Evolutionary conservation across 2,888 invertebrate species (phyloP).

Genomic region (Euproctis similis): DNA sequence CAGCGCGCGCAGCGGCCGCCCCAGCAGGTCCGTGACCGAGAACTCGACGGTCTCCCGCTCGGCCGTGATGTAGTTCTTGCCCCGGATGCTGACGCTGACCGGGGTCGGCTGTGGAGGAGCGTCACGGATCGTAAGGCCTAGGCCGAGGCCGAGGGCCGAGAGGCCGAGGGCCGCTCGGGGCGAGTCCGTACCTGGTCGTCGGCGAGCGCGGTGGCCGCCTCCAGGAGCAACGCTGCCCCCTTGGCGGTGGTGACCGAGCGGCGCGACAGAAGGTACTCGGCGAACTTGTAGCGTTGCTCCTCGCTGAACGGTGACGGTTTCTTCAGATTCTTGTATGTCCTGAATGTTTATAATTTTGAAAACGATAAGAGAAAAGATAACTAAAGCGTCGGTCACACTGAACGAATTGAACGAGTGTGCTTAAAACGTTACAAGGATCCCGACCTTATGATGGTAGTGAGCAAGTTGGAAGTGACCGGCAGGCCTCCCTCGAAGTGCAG

Average conservation of each 20-base stretch:
- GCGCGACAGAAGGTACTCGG: conserved; percentile 91
- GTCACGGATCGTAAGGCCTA: too few relatives aligned
- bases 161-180: too few relatives aligned
- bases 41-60: conserved; percentile 84
- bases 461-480: conserved; percentile 81
- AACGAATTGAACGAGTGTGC: too few relatives aligned
- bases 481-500: conserved; percentile 95
- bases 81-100: conserved; percentile 86
- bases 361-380: too few relatives aligned
- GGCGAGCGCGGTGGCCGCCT: conserved; percentile 82
- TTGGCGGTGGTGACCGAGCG: conserved; percentile 91
- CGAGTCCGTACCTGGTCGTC: conserved; percentile 84
- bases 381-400: too few relatives aligned
- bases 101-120: conserved; percentile 79
- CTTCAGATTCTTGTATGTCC: conserved; percentile 47
- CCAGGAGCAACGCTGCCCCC: conserved; percentile 87
- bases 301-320: conserved; percentile 78
- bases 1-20: conserved; percentile 79
- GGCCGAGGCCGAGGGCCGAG: too few relatives aligned
- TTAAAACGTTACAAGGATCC: too few relatives aligned
- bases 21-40: conserved; percentile 84
- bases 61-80: conserved; percentile 84
- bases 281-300: conserved; percentile 90
- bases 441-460: conserved; percentile 76
- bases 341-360: too few relatives aligned